Evolutionary conservation across 2,113 vertebrate species (phyloP).

Genomic region (Dipodomys stephensi): DNA sequence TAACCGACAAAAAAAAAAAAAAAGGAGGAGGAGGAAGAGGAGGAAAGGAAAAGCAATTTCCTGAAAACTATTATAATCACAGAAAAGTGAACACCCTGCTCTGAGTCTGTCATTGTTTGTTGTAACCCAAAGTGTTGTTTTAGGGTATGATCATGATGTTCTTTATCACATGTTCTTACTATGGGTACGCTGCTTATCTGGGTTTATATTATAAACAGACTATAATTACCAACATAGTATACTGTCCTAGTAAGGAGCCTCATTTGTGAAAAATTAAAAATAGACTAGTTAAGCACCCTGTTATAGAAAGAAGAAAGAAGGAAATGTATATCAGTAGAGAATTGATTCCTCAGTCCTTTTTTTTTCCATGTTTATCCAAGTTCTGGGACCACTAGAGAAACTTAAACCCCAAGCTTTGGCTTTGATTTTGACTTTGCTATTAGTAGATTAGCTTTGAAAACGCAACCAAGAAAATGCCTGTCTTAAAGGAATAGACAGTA

Average conservation of each 20-base stretch:
- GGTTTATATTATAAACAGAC: neutral
- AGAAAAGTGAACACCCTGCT: neutral
- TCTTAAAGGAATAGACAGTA: neutral
- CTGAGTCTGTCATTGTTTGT: neutral
- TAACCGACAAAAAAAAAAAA: no score
- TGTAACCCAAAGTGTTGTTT: neutral
- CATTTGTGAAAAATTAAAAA: neutral
- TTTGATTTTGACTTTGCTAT: neutral
- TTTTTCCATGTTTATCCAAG: neutral
- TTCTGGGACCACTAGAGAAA: neutral
- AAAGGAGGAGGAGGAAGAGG: no score
- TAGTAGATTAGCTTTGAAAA: slow-evolving; percentile 19
- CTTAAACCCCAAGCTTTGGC: neutral
- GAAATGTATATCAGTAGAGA: neutral
- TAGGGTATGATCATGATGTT: neutral
- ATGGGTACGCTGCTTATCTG: neutral
- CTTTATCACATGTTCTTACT: neutral
- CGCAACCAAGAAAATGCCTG: neutral
- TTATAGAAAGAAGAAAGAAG: neutral
- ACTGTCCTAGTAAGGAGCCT: neutral
- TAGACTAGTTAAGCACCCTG: neutral
- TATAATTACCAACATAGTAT: neutral
- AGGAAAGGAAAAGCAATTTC: neutral
- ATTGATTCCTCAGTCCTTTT: neutral
- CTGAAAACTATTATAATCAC: neutral